Percentiles rank a stretch among this genome's conserved stretches.
phyloP scores from a whole-genome alignment of 2,113 vertebrate genomes.

The Phodopus roborovskii region DNA sequence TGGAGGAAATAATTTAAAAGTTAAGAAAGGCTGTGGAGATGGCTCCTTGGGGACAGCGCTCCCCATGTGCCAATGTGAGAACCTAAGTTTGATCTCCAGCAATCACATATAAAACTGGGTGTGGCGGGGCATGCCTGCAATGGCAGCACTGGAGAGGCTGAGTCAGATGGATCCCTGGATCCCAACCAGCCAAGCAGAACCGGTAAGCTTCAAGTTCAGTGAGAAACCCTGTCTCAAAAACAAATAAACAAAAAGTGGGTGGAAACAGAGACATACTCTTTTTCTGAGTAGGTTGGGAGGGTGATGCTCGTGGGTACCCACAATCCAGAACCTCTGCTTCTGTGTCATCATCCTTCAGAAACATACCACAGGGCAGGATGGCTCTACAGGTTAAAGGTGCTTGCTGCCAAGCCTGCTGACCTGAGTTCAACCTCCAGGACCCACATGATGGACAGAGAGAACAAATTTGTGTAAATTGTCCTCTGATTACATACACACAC shows the following conservation, averaged over 20 bases:
- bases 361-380: neutral
- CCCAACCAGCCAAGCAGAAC: no score
- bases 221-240: neutral
- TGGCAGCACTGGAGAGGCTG: neutral
- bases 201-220: neutral
- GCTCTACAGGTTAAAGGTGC: neutral
- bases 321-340: neutral
- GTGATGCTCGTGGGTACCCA: neutral
- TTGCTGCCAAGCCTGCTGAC: neutral
- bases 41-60: neutral
- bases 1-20: neutral
- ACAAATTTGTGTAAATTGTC: neutral
- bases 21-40: neutral
- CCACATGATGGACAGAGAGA: neutral
- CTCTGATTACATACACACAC: neutral
- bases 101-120: neutral
- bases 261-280: neutral
- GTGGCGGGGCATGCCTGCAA: no score
- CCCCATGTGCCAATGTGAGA: neutral
- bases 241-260: neutral
- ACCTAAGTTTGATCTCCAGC: neutral
- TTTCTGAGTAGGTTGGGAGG: neutral
- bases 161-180: neutral
- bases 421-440: neutral
- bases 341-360: neutral